These are phyloP conservation scores for Hycleus cichorii DNA, from an alignment of 1,140 invertebrate genomes.

Conservation along the genomic window DNA sequence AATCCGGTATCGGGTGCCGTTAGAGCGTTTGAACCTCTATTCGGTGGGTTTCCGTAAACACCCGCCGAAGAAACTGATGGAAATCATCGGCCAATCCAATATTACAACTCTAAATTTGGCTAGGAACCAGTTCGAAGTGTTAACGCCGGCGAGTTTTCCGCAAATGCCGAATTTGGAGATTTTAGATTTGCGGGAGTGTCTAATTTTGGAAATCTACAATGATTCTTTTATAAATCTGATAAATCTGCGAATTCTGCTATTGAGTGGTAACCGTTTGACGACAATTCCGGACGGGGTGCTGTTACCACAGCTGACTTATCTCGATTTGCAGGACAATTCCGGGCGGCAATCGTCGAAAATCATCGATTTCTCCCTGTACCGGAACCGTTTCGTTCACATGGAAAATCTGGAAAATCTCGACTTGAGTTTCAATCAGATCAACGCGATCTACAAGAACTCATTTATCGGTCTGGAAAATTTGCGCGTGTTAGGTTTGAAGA, in stretches of 20 bases:
- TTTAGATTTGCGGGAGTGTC: constrained; percentile 43
- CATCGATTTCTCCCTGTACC: constrained; percentile 43
- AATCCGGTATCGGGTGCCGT: constrained; percentile 37
- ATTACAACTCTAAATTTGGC: constrained; percentile 44
- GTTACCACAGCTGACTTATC: constrained; percentile 40
- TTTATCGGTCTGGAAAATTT: constrained; percentile 45
- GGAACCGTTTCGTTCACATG: constrained; percentile 31
- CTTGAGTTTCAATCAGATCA: constrained; percentile 45
- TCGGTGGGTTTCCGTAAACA: constrained; percentile 45
- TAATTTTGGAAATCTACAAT: constrained; percentile 34
- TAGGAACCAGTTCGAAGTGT: constrained; percentile 48
- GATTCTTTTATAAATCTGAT: constrained; percentile 41
- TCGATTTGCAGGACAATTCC: constrained; percentile 46
- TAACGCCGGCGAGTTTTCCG: constrained; percentile 44
- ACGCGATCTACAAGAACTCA: constrained; percentile 41
- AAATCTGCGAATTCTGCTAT: constrained; percentile 42
- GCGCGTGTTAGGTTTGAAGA: constrained; percentile 44
- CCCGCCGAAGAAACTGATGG: constrained; percentile 41
- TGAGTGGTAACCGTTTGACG: constrained; percentile 45
- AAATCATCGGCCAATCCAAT: constrained; percentile 44
- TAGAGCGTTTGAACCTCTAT: constrained; percentile 44
- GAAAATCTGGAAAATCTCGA: constrained; percentile 26
- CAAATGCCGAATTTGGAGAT: constrained; percentile 45
- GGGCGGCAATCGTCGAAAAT: constrained; percentile 33
- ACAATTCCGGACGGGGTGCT: constrained; percentile 43